Percentiles rank a stretch among this genome's conserved stretches.
Conservation (phyloP, 2,113 vertebrate genomes). For the Anthoscopus minutus region DNA sequence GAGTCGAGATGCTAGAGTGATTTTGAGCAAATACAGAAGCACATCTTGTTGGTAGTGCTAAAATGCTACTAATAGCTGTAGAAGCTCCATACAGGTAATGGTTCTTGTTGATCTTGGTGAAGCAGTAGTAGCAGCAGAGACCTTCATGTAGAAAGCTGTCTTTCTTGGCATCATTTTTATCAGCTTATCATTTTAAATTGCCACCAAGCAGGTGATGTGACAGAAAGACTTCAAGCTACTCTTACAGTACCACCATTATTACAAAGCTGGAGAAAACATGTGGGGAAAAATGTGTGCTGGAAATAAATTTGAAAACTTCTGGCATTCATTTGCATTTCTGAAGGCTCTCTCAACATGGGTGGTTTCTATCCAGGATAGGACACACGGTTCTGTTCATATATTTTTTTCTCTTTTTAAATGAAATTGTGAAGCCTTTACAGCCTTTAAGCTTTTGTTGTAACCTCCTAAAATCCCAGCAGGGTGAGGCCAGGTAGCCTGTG, state of each 20-base stretch:
- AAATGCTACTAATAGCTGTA: neutral
- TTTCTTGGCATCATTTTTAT: neutral
- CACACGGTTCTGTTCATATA: neutral
- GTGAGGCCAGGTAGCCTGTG: neutral
- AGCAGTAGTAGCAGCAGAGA: neutral
- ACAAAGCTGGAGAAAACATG: neutral
- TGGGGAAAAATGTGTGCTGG: neutral
- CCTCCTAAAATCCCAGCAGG: neutral
- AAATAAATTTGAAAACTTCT: constrained; percentile 1
- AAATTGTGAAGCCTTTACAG: neutral
- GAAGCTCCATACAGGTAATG: neutral
- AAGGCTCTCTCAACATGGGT: neutral
- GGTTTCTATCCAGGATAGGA: neutral
- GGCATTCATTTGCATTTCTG: neutral
- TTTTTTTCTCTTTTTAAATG: neutral
- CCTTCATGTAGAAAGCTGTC: neutral
- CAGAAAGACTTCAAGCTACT: neutral
- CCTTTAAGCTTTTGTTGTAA: neutral
- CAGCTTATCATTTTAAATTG: neutral
- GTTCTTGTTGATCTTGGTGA: neutral
- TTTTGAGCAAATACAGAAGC: neutral
- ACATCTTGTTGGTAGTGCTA: neutral
- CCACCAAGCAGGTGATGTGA: neutral
- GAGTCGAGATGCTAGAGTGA: neutral
- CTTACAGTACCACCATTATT: neutral